Conservation (phyloP, 2,797 vertebrate species). For the Sus cebifrons region DNA sequence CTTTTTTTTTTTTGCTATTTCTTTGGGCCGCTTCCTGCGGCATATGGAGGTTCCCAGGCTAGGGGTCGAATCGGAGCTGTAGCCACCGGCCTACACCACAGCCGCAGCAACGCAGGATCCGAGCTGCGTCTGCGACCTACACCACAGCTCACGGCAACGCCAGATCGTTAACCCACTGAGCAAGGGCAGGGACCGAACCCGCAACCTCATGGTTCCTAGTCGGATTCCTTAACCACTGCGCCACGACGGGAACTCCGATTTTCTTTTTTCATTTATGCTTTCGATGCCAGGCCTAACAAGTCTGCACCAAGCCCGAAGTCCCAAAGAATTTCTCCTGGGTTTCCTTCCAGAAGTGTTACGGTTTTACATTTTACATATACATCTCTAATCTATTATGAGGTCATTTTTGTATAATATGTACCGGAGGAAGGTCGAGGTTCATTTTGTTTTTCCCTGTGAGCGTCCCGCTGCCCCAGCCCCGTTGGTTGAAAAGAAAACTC, state of each 20-base stretch:
- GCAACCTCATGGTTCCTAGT: too few species aligned
- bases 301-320: background rate
- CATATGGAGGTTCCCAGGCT: too few species aligned
- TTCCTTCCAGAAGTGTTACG: background rate
- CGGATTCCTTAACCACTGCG: too few species aligned
- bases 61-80: too few species aligned
- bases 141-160: too few species aligned
- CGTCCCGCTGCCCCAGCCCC: background rate
- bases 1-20: too few species aligned
- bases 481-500: background rate
- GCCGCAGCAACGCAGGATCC: too few species aligned
- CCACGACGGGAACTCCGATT: background rate
- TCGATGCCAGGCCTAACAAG: background rate
- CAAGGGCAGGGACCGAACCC: too few species aligned
- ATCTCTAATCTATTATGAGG: background rate
- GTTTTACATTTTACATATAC: background rate
- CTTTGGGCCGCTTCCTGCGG: too few species aligned
- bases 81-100: too few species aligned
- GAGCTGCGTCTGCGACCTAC: too few species aligned
- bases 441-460: background rate
- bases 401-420: background rate
- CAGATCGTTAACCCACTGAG: too few species aligned
- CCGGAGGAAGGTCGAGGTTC: background rate
- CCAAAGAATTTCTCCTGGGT: background rate
- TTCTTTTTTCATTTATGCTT: conserved; percentile 8